Percentiles rank a stretch among this genome's conserved stretches.
These are phyloP conservation scores for Nerophis ophidion DNA, from an alignment of 2,113 vertebrate species.

Conservation along the genomic window DNA sequence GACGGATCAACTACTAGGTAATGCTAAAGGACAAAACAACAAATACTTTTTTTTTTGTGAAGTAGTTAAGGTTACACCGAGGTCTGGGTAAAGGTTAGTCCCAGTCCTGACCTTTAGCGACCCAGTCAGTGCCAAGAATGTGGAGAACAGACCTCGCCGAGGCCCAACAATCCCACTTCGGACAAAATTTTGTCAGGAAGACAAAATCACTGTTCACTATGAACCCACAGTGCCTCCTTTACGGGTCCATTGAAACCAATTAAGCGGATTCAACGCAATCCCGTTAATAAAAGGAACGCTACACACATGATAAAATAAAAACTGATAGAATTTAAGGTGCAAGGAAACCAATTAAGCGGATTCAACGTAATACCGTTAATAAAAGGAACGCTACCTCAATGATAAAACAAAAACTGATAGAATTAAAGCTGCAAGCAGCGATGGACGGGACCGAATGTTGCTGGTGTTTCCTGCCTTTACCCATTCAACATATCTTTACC, in stretches of 20 bases:
- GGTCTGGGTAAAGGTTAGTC: slow-evolving; percentile 17
- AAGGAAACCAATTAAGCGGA: no score
- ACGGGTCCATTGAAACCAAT: background rate
- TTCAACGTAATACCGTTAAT: no score
- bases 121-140: background rate
- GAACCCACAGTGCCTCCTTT: background rate
- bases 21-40: background rate
- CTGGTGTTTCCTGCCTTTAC: no score
- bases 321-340: slow-evolving; percentile 18
- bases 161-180: no score
- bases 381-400: no score
- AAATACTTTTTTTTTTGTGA: no score
- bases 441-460: no score
- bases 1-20: no score
- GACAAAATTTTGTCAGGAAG: background rate
- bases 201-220: background rate
- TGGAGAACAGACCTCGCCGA: no score
- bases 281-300: background rate
- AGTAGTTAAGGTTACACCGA: background rate
- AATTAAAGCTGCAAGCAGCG: no score
- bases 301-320: background rate
- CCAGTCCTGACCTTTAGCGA: slow-evolving; percentile 4
- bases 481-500: no score
- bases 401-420: no score
- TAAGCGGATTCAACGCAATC: background rate